Percentiles rank a stretch among this genome's conserved stretches.
These are phyloP conservation scores for Paramormyrops hopkinsi DNA, from an alignment of 2,797 vertebrate genomes.

Conservation along the genomic window DNA sequence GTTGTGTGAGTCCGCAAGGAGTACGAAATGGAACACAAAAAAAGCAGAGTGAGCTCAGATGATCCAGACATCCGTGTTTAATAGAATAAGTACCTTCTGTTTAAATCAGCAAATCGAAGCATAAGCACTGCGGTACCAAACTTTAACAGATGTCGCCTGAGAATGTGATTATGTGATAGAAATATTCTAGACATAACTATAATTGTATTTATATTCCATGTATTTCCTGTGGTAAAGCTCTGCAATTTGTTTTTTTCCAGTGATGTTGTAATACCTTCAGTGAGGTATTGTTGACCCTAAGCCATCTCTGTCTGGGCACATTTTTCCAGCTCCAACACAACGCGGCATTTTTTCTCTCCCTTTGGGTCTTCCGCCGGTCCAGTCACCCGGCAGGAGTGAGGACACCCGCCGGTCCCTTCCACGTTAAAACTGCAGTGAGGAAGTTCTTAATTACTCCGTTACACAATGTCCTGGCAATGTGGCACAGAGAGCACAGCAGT, in stretches of 20 bases:
- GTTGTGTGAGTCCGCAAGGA: background rate
- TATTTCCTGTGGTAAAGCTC: slow-evolving; percentile 4
- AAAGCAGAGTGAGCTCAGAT: background rate
- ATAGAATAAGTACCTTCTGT: background rate
- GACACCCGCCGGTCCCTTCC: background rate
- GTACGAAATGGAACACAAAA: background rate
- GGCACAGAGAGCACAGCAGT: background rate
- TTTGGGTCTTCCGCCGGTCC: background rate
- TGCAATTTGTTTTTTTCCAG: background rate
- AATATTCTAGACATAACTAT: background rate
- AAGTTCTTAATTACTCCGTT: background rate
- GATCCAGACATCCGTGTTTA: background rate
- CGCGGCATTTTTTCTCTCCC: background rate
- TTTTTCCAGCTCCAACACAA: background rate
- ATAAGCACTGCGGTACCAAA: background rate
- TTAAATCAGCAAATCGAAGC: background rate
- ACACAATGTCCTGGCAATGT: background rate
- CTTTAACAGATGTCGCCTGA: background rate
- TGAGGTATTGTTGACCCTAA: background rate
- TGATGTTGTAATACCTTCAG: background rate
- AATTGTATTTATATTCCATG: background rate
- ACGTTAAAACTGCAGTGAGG: background rate
- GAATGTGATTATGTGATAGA: background rate
- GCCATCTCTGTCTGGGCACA: background rate
- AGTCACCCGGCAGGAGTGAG: background rate